Evolutionary conservation across 53 echinoderm and acorn worm species (phyloP).

Genomic region (Crossaster papposus): DNA sequence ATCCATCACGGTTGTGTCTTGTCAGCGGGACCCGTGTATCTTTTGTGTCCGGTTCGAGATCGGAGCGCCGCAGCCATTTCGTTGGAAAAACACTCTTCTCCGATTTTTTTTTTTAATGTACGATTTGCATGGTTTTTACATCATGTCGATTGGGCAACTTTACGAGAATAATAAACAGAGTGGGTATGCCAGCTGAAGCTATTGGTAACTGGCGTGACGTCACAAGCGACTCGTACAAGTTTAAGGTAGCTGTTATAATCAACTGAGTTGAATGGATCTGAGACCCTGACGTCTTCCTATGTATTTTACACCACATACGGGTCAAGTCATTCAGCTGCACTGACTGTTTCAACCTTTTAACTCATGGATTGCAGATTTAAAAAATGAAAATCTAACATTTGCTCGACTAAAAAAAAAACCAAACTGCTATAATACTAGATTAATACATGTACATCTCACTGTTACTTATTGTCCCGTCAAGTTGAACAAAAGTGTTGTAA

Average conservation of each 20-base stretch:
- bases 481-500: no score
- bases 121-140: conserved; percentile 22
- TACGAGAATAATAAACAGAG: not conserved
- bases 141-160: not conserved
- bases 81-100: not conserved
- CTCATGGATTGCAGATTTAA: no score
- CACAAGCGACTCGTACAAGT: conserved; percentile 14
- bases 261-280: not conserved
- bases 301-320: not conserved
- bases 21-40: conserved; percentile 26
- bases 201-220: not conserved
- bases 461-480: no score
- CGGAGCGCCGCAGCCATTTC: not conserved
- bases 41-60: conserved; percentile 23
- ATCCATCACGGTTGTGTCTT: conserved; percentile 54
- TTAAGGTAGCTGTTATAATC: not conserved
- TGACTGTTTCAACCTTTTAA: no score
- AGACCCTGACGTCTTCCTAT: not conserved
- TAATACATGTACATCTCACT: no score
- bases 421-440: no score
- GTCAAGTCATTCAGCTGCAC: not conserved
- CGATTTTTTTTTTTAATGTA: not conserved
- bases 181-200: not conserved
- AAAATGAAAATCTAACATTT: no score
- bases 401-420: no score